Evolutionary conservation across 2,113 vertebrate species (phyloP).

Genomic region (zebrafish (Danio rerio)): GRCz12tu NC_133196.1:22474501-22475000

Average conservation of each 20-base stretch:
- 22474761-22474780: constrained; percentile 45
- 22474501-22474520: constrained; percentile 58
- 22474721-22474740: neutral
- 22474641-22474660: constrained; percentile 56
- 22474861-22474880: constrained; percentile 57
- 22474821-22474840: constrained; percentile 65
- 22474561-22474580: constrained; percentile 57
- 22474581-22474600: constrained; percentile 65
- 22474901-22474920: constrained; percentile 25
- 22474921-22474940: constrained; percentile 5
- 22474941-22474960: neutral
- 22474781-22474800: constrained; percentile 70
- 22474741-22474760: constrained; percentile 47
- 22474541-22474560: constrained; percentile 64
- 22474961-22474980: too few relatives aligned
- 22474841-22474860: constrained; percentile 48
- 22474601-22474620: constrained; percentile 63
- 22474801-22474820: constrained; percentile 62
- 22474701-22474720: constrained; percentile 47
- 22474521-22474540: constrained; percentile 56
- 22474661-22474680: constrained; percentile 50
- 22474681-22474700: constrained; percentile 50
- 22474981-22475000: too few relatives aligned
- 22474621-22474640: constrained; percentile 63
- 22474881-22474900: neutral